Evolutionary conservation across 2,888 invertebrate species (phyloP), one percentile per base, ranked within the genome.

Genomic region (Morpho deidamia): DNA sequence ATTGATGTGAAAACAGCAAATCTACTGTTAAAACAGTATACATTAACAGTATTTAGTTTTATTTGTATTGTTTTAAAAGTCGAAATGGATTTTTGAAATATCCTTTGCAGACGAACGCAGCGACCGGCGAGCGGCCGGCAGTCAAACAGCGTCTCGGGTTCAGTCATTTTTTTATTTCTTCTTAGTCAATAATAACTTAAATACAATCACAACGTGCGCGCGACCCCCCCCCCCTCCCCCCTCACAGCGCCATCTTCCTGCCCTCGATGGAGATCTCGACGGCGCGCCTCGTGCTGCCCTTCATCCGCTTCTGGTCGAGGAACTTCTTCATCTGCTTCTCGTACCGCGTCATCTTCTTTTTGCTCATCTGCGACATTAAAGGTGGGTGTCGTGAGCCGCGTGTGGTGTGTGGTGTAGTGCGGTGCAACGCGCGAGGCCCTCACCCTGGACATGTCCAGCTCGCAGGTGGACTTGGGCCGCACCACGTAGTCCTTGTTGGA

Each of bases 261-360:
- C 99, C 99, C 88, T 99, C 98, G 66, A 99, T 97, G 58, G 98
- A 98, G 78, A 99, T 98, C 68, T 95, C 94, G 50, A 98, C 97
- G 56, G 98, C 98, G 70, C 97, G 91, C 60, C 95, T 92, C 10
- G 94, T 91, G 67, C 95, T 94, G 71, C 95, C 94, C 73, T 94
- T 94, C 70, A 94, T 77, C 37, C 96, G 91, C 79, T 97, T 97
- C 62, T 92, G 93, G 76, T 98, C 98, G 56, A 96, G 92, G 77
- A 97, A 97, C 65, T 95, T 94, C 73, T 97, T 95, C 92, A 97
- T 94, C 73, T 98, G 97, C 73, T 95, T 96, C 74, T 98, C 98
- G 81, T 97, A 96, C 47, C 97, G 92, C 62, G 95, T 96, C 89
- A 96, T 92, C 72, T 95, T 94, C 72, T 97, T 97, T 77, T 97